phyloP scores from a whole-genome alignment of 2,113 vertebrate species.

The Seriola rivoliana region DNA sequence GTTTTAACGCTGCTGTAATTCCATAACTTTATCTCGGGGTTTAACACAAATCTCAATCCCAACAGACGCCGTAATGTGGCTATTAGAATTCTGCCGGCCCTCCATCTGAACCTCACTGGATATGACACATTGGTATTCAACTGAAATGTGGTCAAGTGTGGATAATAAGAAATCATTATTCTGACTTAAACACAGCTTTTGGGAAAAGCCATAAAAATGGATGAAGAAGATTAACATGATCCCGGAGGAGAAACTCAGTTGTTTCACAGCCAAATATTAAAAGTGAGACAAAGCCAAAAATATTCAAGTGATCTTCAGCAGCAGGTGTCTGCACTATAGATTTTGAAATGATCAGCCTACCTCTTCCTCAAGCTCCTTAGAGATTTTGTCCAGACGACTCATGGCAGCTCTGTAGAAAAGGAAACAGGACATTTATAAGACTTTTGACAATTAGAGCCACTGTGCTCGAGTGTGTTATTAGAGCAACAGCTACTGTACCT shows the following conservation, averaged over 20 bases:
- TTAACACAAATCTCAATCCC: slow-evolving; percentile 24
- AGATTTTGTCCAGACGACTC: slow-evolving; percentile 91
- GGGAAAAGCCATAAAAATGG: not conserved
- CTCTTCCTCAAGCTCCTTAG: slow-evolving; percentile 97
- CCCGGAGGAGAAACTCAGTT: not conserved
- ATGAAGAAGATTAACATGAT: not conserved
- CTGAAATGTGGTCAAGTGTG: slow-evolving; percentile 20
- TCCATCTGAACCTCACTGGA: slow-evolving; percentile 18
- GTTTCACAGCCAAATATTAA: slow-evolving; percentile 18
- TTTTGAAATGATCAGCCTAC: slow-evolving; percentile 71
- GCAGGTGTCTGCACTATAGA: not conserved
- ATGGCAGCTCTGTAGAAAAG: slow-evolving; percentile 86
- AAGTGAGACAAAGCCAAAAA: slow-evolving; percentile 3
- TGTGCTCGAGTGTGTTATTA: not conserved
- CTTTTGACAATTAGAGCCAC: not conserved
- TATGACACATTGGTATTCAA: slow-evolving; percentile 27
- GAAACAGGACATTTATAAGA: not conserved
- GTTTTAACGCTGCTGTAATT: slow-evolving; percentile 27
- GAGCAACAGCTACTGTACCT: slow-evolving; percentile 40
- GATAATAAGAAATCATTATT: slow-evolving; percentile 34
- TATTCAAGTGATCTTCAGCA: not conserved
- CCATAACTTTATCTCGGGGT: not conserved
- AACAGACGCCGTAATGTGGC: slow-evolving; percentile 14
- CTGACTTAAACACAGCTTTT: slow-evolving; percentile 16
- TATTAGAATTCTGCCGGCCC: slow-evolving; percentile 22